Percentiles rank a stretch among this genome's conserved stretches.
phyloP scores from a whole-genome alignment of 2,888 invertebrate species.

The Agonopterix subpropinquella region DNA sequence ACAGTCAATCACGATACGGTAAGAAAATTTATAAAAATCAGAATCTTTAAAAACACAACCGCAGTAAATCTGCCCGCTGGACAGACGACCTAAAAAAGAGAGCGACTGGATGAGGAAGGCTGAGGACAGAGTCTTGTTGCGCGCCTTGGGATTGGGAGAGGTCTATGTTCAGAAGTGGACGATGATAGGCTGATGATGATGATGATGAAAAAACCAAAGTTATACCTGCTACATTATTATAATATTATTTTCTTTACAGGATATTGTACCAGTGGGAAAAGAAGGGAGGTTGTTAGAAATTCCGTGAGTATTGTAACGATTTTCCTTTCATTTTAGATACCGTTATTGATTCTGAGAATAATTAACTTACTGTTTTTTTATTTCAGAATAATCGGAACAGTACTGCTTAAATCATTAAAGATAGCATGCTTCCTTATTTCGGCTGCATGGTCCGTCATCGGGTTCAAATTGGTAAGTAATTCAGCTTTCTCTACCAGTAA shows the following conservation, averaged over 20 bases:
- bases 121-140: no score
- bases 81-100: no score
- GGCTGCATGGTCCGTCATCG: slow-evolving; percentile 9
- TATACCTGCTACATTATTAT: neutral
- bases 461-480: slow-evolving; percentile 15
- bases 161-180: no score
- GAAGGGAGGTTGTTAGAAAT: slow-evolving; percentile 11
- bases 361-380: neutral
- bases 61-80: no score
- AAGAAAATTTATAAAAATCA: no score
- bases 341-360: neutral
- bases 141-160: no score
- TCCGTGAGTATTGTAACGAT: slow-evolving; percentile 11
- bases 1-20: neutral
- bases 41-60: no score
- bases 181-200: no score
- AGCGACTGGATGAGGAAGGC: no score
- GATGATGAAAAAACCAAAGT: no score
- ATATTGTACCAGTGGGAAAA: slow-evolving; percentile 6
- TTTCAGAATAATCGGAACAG: slow-evolving; percentile 9
- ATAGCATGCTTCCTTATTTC: slow-evolving; percentile 8
- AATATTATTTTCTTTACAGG: slow-evolving; percentile 6
- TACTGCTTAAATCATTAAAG: slow-evolving; percentile 9
- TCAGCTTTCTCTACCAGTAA: neutral
- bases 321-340: neutral